Conservation (phyloP, 1,140 invertebrate species). For the Cydia strobilella region DNA sequence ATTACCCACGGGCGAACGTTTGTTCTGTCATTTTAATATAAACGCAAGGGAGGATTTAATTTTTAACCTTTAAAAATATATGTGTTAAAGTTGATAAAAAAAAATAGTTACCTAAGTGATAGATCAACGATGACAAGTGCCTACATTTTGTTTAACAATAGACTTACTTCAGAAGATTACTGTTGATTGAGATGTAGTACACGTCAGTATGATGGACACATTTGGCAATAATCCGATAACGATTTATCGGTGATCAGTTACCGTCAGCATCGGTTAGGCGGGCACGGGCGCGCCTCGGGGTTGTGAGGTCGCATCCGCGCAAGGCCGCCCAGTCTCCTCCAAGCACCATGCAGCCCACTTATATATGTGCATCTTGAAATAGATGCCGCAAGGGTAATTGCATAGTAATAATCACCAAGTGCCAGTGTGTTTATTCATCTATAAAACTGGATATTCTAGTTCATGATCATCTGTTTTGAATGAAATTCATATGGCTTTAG, state of each 20-base stretch:
- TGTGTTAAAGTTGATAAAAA: background rate
- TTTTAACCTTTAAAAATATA: background rate
- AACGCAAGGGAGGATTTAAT: background rate
- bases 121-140: background rate
- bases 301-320: conserved; percentile 37
- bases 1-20: background rate
- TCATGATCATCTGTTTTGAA: background rate
- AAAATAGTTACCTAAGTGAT: background rate
- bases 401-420: background rate
- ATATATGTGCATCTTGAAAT: conserved; percentile 29
- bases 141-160: background rate
- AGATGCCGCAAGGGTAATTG: conserved; percentile 26
- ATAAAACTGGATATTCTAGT: conserved; percentile 9
- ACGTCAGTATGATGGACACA: background rate
- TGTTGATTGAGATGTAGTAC: background rate
- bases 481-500: background rate
- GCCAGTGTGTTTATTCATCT: conserved; percentile 12
- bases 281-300: conserved; percentile 11
- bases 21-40: background rate
- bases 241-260: conserved; percentile 1
- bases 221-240: conserved; percentile 18
- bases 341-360: conserved; percentile 20
- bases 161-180: background rate
- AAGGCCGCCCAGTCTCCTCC: conserved; percentile 40
- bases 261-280: conserved; percentile 16